These are phyloP conservation scores for Anoplopoma fimbria DNA, from an alignment of 2,113 vertebrate genomes.

Conservation along the genomic window DNA sequence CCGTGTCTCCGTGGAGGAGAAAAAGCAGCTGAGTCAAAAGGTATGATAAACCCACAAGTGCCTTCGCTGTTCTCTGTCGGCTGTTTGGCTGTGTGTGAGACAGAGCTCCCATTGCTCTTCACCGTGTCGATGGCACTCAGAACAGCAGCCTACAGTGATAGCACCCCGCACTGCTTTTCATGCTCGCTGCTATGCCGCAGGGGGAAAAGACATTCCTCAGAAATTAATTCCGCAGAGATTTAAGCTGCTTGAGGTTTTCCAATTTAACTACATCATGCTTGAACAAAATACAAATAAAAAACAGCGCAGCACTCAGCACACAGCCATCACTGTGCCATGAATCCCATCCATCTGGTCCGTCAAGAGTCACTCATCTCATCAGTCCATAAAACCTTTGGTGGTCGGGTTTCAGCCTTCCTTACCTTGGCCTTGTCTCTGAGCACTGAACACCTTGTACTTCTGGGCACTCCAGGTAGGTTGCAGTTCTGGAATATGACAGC, in stretches of 20 bases:
- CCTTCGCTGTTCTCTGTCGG: conserved; percentile 35
- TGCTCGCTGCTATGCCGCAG: conserved; percentile 19
- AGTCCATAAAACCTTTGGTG: too few species aligned
- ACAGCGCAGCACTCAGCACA: conserved; percentile 6
- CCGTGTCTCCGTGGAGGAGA: neutral
- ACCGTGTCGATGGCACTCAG: conserved; percentile 30
- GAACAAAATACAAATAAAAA: neutral
- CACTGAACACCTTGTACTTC: too few species aligned
- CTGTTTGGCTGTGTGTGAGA: conserved; percentile 34
- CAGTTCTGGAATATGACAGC: too few species aligned
- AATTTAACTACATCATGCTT: conserved; percentile 29
- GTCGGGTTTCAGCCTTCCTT: too few species aligned
- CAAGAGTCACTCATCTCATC: too few species aligned
- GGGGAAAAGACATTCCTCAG: conserved; percentile 15
- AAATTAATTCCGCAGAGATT: conserved; percentile 46
- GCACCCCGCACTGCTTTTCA: conserved; percentile 42
- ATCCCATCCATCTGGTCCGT: too few species aligned
- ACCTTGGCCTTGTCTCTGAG: too few species aligned
- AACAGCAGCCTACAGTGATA: conserved; percentile 44
- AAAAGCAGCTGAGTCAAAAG: conserved; percentile 30
- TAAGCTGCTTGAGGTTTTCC: conserved; percentile 44
- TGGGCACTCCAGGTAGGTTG: too few species aligned
- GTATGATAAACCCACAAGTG: conserved; percentile 43
- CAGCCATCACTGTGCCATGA: neutral
- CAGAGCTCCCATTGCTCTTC: conserved; percentile 34